Base-by-base conservation (phyloP, 2,113 vertebrate species). In the Corvus hawaiiensis region DNA sequence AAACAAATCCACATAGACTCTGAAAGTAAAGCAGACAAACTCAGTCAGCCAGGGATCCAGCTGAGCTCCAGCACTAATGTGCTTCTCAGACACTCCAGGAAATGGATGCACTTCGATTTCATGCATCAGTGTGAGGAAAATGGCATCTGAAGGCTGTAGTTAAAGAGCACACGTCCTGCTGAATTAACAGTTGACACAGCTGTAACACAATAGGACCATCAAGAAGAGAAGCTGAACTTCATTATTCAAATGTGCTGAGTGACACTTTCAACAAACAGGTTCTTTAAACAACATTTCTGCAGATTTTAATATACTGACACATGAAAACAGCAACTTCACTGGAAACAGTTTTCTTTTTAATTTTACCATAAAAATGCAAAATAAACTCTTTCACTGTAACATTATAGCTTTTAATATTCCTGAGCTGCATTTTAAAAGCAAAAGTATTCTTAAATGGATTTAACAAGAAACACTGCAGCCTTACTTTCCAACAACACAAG, bases 341-440 rank as follows among this genome's bases (percentile, higher is more conserved):
- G 95, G 72, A 97, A 97, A 97, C 95, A 96, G 80, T 54, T 68
- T 92, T 92, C 64, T 94, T 97, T 97, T 98, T 94, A 95, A 97
- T 95, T 97, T 97, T 93, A 96, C 96, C 97, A 92, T 96, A 97
- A 95, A 97, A 97, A 97, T 84, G 96, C 96, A 96, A 97, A 97
- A 96, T 90, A 97, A 96, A 93, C 88, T 93, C 68, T 96, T 95
- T 71, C 77, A 94, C 46, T 58, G 55, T 59, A 79, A 95, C n/a
- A 7, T 81, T 67, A 96, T 96, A 90, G 86, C 85, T 74, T 85
- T 92, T 80, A 83, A 90, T 96, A 94, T 94, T 94, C 96, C 97
- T 93, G 94, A 93, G 96, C 95, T 96, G 95, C 97, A 78, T 90
- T 85, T 90, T 49, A 96, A 95, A 97, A 96, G 95, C 96, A 73